phyloP scores from a whole-genome alignment of 2,113 vertebrate genomes.

The Echinops telfairi region DNA sequence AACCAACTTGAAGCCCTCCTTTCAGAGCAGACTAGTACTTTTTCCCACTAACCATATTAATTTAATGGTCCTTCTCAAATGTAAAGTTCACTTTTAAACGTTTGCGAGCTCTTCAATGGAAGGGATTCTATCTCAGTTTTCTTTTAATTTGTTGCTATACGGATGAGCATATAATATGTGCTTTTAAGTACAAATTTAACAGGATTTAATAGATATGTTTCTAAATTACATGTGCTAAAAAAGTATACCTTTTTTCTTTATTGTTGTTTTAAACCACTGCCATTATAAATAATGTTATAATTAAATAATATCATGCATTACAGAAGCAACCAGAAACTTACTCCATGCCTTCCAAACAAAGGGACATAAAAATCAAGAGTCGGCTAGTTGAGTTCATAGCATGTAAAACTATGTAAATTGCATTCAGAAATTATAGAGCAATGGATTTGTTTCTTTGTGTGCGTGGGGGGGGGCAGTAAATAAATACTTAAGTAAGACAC shows the following conservation, averaged over 20 bases:
- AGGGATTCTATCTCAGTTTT: neutral
- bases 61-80: neutral
- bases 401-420: neutral
- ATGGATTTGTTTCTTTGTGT: neutral
- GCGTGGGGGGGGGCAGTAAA: neutral
- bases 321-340: neutral
- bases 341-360: neutral
- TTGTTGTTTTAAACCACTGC: neutral
- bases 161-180: neutral
- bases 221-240: constrained; percentile 38
- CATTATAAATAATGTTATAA: neutral
- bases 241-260: neutral
- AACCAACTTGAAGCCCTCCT: neutral
- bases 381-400: neutral
- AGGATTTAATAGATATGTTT: neutral
- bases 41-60: neutral
- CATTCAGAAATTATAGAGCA: neutral
- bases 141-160: neutral
- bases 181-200: neutral
- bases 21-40: neutral
- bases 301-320: no score
- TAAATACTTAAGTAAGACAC: neutral
- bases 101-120: neutral
- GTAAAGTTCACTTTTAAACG: neutral
- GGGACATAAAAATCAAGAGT: neutral